Conservation (phyloP, 2,888 invertebrate species). For the Ophion slaviceki region DNA sequence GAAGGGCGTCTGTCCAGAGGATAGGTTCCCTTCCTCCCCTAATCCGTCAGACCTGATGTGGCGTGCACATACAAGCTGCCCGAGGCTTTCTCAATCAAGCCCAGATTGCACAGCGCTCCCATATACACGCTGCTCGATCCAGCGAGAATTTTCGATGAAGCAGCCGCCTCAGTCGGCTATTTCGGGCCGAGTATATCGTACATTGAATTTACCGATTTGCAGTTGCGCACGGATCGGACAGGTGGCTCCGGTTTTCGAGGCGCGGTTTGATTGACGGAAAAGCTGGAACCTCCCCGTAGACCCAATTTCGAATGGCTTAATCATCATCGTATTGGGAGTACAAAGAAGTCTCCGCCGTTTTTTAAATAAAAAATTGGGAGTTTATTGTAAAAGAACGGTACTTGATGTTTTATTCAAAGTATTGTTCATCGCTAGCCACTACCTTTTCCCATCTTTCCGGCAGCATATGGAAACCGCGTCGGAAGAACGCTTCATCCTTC, state of each 20-base stretch:
- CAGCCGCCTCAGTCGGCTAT: background rate
- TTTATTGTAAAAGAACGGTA: too few species aligned
- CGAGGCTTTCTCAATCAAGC: constrained; percentile 37
- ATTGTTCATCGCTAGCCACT: too few species aligned
- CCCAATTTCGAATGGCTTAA: background rate
- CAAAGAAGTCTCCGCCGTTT: too few species aligned
- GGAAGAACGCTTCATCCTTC: too few species aligned
- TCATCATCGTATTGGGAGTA: background rate
- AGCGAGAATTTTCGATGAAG: constrained; percentile 29
- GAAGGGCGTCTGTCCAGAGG: constrained; percentile 5
- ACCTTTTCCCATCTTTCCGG: too few species aligned
- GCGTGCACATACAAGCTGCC: constrained; percentile 22
- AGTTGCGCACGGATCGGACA: background rate
- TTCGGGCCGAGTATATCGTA: constrained; percentile 9
- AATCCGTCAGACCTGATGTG: constrained; percentile 23
- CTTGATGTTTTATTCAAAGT: too few species aligned
- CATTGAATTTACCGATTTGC: constrained; percentile 40
- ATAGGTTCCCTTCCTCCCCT: constrained; percentile 22
- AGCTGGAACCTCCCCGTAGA: constrained; percentile 5
- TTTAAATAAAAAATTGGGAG: too few species aligned
- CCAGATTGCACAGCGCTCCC: constrained; percentile 3
- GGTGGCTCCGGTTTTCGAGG: constrained; percentile 11
- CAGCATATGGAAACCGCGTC: too few species aligned
- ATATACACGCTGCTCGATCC: background rate
- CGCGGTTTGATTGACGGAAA: constrained; percentile 31